Evolutionary conservation across 2,113 vertebrate genomes (phyloP).

Genomic region (Dicerorhinus sumatrensis): DNA sequence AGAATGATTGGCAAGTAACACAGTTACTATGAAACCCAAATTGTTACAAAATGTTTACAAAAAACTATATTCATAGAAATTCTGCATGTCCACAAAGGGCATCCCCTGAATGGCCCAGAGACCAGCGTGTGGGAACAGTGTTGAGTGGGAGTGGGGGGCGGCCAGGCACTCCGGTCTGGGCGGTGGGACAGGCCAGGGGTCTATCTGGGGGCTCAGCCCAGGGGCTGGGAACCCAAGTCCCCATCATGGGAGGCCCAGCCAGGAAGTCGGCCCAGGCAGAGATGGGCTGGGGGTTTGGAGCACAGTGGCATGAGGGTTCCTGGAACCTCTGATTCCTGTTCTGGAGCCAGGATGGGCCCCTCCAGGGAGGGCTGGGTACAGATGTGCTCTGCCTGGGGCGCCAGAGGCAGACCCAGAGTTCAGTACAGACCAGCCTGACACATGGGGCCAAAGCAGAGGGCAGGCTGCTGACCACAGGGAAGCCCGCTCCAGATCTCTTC

Average conservation of each 20-base stretch:
- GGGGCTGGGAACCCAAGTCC: conserved; percentile 23
- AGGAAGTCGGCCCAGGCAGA: conserved; percentile 58
- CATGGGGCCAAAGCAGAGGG: not conserved
- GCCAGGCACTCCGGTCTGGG: conserved; percentile 83
- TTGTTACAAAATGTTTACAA: conserved; percentile 99
- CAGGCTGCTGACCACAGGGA: rapidly evolving
- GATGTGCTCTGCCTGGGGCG: conserved; percentile 38
- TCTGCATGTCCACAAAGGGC: conserved; percentile 96
- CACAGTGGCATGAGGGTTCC: conserved; percentile 73
- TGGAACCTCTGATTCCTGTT: not conserved
- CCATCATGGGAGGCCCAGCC: conserved; percentile 37
- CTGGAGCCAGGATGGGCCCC: conserved; percentile 31
- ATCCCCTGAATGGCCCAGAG: conserved; percentile 92
- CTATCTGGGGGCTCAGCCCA: conserved; percentile 48
- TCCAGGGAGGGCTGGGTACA: not conserved
- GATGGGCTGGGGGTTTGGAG: conserved; percentile 62
- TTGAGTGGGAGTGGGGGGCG: conserved; percentile 47
- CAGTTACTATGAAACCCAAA: conserved; percentile 98
- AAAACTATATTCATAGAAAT: conserved; percentile 99
- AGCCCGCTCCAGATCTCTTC: not conserved
- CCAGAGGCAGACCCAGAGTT: not conserved
- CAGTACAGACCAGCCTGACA: not conserved
- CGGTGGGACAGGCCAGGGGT: conserved; percentile 58
- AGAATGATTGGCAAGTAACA: conserved; percentile 95
- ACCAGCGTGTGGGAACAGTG: conserved; percentile 84